Evolutionary conservation across 2,888 invertebrate genomes (phyloP).

Genomic region (Yponomeuta sedellus): DNA sequence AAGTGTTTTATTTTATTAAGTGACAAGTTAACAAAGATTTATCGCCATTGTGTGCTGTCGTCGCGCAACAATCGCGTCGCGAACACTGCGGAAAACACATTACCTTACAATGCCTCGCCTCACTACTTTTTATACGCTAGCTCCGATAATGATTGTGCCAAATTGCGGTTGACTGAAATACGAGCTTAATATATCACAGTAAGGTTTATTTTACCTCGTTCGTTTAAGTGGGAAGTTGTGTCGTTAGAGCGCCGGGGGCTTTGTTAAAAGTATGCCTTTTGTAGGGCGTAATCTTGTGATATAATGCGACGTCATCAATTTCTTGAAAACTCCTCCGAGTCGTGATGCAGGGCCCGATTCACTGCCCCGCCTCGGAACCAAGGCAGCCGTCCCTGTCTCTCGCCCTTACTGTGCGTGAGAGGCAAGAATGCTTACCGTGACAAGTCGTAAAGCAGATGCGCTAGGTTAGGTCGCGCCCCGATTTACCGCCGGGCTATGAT

Average conservation of each 20-base stretch:
- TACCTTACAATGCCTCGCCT: background rate
- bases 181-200: background rate
- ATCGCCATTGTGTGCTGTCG: background rate
- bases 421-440: background rate
- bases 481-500: constrained; percentile 7
- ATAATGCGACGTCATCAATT: constrained; percentile 26
- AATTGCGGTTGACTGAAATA: background rate
- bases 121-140: constrained; percentile 7
- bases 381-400: background rate
- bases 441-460: background rate
- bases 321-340: constrained; percentile 13
- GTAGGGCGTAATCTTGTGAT: constrained; percentile 24
- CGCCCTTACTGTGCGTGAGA: background rate
- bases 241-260: background rate
- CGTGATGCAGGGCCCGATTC: background rate
- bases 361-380: background rate
- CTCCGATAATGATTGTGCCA: constrained; percentile 8
- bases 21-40: constrained; percentile 1
- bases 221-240: background rate
- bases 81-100: constrained; percentile 12
- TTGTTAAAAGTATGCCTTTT: constrained; percentile 23
- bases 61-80: background rate
- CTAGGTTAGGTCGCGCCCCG: background rate
- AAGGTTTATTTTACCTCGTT: constrained; percentile 6
- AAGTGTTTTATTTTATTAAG: background rate